Evolutionary conservation across 2,797 vertebrate species (phyloP).

Genomic region (Catostomus latipinnis): DNA sequence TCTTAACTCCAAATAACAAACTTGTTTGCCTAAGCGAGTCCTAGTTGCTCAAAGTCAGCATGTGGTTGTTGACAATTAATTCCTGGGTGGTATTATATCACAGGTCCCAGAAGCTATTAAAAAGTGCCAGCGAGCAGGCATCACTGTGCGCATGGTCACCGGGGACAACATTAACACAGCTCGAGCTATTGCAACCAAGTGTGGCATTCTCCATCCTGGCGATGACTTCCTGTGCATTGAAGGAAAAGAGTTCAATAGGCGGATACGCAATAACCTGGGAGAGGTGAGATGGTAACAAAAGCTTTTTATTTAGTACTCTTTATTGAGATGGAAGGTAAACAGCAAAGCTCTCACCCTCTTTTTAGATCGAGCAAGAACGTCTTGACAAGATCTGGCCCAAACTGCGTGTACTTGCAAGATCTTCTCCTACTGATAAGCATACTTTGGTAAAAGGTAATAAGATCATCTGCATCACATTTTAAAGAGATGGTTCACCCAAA

Average conservation of each 20-base stretch:
- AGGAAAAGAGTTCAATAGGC: constrained; percentile 94
- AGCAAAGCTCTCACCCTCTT: background rate
- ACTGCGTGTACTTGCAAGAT: constrained; percentile 92
- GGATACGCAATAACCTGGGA: constrained; percentile 91
- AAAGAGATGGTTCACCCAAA: too few relatives aligned
- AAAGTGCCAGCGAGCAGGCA: constrained; percentile 95
- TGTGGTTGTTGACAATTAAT: background rate
- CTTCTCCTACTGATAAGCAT: constrained; percentile 95
- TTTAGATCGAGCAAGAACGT: constrained; percentile 91
- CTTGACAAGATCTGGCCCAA: constrained; percentile 98
- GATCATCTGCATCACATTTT: too few relatives aligned
- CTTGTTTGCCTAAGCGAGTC: background rate
- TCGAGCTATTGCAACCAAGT: constrained; percentile 93
- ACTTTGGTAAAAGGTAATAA: constrained; percentile 93
- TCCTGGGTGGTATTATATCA: background rate
- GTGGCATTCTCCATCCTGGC: constrained; percentile 91
- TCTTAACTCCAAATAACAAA: background rate
- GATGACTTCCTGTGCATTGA: constrained; percentile 96
- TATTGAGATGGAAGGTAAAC: background rate
- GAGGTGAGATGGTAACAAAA: constrained; percentile 77
- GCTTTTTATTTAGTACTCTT: background rate
- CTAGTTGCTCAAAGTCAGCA: constrained; percentile 15
- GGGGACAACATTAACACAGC: constrained; percentile 98
- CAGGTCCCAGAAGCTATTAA: constrained; percentile 97
- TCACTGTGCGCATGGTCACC: constrained; percentile 98